phyloP scores from a whole-genome alignment of 2,888 invertebrate species.

The Coenonympha glycerion region DNA sequence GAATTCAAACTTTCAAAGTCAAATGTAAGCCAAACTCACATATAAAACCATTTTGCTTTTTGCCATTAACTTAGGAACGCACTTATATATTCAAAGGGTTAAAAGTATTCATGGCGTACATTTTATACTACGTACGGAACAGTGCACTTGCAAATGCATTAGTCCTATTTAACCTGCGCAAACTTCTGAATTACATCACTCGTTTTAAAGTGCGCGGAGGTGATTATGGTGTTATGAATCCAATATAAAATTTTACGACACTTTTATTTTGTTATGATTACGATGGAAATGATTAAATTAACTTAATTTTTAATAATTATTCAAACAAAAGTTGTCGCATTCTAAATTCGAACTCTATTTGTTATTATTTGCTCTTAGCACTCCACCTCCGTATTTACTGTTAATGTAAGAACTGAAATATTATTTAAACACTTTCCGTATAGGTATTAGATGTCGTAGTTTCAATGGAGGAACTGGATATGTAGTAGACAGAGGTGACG shows the following conservation, averaged over 20 bases:
- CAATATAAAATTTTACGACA: not conserved
- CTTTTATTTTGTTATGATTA: not conserved
- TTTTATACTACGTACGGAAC: constrained; percentile 11
- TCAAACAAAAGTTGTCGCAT: too few relatives aligned
- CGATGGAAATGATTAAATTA: too few relatives aligned
- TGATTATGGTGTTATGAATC: constrained; percentile 13
- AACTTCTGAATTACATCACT: constrained; percentile 25
- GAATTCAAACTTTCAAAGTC: constrained; percentile 4
- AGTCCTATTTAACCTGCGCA: constrained; percentile 22
- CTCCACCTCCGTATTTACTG: too few relatives aligned
- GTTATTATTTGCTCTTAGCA: too few relatives aligned
- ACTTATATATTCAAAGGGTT: constrained; percentile 10
- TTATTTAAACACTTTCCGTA: too few relatives aligned
- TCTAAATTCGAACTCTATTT: too few relatives aligned
- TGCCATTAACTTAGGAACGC: constrained; percentile 8
- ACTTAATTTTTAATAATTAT: too few relatives aligned
- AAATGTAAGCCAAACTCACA: constrained; percentile 5
- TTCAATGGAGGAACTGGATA: too few relatives aligned
- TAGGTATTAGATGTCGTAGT: too few relatives aligned
- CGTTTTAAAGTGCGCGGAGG: constrained; percentile 23
- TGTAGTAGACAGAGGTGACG: too few relatives aligned
- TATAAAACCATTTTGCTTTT: constrained; percentile 2
- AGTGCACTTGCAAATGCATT: constrained; percentile 16
- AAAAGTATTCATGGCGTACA: constrained; percentile 14
- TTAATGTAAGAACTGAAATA: too few relatives aligned